Evolutionary conservation across 2,113 vertebrate genomes (phyloP), one percentile per base, ranked within the genome.

Genomic region (Crypturellus undulatus): DNA sequence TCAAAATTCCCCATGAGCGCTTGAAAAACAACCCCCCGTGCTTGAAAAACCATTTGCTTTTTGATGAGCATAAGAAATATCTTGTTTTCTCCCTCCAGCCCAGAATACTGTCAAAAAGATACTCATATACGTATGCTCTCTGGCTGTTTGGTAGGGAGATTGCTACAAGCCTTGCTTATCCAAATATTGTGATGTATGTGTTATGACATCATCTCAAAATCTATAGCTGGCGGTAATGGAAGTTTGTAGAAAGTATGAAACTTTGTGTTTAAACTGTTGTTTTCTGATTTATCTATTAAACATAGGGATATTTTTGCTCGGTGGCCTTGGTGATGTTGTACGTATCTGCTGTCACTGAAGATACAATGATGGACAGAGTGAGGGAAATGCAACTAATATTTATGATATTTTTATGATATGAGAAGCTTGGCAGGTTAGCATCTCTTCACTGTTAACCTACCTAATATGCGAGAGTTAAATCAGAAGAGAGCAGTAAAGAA

Each of bases 31-130:
- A 13, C 10, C 34, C 6, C 30, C 5, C 51, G 22, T 94, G 65
- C 79, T 95, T 93, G 79, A 90, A 79, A 91, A 95, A 67, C 62
- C 87, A 89, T 60, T 65, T 95, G 76, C 28, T 94, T 95, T 91
- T 86, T 92, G 63, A 82, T 87, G 34, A 85, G 30, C 6, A 38
- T 91, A 42, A 63, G 79, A 78, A 94, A 93, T 94, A 85, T 32
- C 51, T 52, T 92, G 24, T 8, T 82, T 91, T 87, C 79, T 59
- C 85, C 54, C 54, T 91, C 68, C n/a, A 87, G 71, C 51, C 22
- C 68, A 93, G 45, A 93, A 84, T 38, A 68, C 54, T 94, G 87
- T 91, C 91, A 94, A 42, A 91, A 83, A 88, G 69, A 78, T 94
- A 91, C 67, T 95, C 60, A 63, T 87, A 54, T 89, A 28, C 51